Conservation (phyloP, 1,140 invertebrate species). For the Scaptodrosophila lebanonensis region DNA sequence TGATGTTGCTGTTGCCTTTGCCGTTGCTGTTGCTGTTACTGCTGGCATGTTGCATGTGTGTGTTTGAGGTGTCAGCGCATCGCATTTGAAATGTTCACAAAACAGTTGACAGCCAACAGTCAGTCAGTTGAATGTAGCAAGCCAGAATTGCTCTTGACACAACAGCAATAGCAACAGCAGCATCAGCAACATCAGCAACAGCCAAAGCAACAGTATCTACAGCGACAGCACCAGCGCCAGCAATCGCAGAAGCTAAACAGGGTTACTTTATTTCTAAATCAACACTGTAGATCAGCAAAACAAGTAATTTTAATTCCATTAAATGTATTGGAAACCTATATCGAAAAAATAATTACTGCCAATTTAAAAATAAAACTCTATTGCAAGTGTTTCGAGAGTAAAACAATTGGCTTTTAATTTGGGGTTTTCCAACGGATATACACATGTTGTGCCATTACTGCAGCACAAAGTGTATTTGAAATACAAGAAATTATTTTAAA, state of each 20-base stretch:
- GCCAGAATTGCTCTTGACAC: conserved; percentile 47
- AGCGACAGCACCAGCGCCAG: conserved; percentile 5
- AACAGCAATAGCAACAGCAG: too few species aligned
- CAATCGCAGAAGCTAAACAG: conserved; percentile 34
- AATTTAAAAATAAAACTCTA: too few species aligned
- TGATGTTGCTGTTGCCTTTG: conserved; percentile 12
- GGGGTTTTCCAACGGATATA: too few species aligned
- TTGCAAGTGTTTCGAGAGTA: too few species aligned
- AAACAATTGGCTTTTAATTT: too few species aligned
- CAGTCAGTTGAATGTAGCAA: conserved; percentile 37
- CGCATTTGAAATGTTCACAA: conserved; percentile 60
- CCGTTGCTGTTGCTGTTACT: background rate
- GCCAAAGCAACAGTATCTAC: conserved; percentile 20
- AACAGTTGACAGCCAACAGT: conserved; percentile 64
- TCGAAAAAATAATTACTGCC: too few species aligned
- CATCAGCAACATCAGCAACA: conserved; percentile 32
- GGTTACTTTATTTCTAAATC: conserved; percentile 11
- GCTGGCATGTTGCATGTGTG: conserved; percentile 9
- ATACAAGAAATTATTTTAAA: too few species aligned
- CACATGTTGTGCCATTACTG: too few species aligned
- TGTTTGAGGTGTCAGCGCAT: conserved; percentile 61
- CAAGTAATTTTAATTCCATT: too few species aligned
- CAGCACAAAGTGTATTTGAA: too few species aligned
- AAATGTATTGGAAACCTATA: too few species aligned
- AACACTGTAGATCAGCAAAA: conserved; percentile 26